Evolutionary conservation across 2,113 vertebrate species (phyloP), one percentile per base, ranked within the genome.

Genomic region (Engraulis encrasicolus): DNA sequence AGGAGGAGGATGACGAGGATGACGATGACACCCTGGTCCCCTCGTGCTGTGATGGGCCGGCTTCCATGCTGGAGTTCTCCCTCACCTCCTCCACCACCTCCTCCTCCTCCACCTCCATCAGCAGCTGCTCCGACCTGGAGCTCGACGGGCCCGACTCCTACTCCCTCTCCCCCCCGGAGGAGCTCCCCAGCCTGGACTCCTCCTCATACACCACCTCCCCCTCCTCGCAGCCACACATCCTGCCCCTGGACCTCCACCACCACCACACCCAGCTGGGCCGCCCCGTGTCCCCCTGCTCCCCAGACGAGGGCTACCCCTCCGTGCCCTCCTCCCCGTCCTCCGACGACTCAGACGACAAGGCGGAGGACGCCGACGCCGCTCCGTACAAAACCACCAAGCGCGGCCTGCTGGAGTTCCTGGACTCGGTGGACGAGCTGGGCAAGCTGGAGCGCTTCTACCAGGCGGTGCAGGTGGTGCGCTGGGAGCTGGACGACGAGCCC

Each of bases 91-190:
- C 94, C 48, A 94, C 94, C 48, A 94, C 93, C 82, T 96, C 94
- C n/a, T 96, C 94, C 20, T 98, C 96, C 45, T 96, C 96, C 78
- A 99, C 97, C 61, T 97, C 98, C 50, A 97, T 97, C 86, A 98
- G 97, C 89, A 98, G 97, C 91, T 99, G 97, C 90, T 99, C 97
- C 0, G 97, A 99, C 90, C 94, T 98, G 87, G 98, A 97, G 86
- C 95, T 96, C 1, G 97, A 99, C 61, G 95, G 95, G 49, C 95
- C 95, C 0, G 97, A 97, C 0, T 90, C 96, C 50, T 96, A 96
- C 0, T 94, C 95, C 84, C 95, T 96, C 90, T 93, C 92, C 34
- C 91, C 91, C 36, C 87, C 92, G 1, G 90, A 92, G 50, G 90
- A 91, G 87, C 78, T 61, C 81, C 37, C 74, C 86, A 74, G 92